Conservation (phyloP, 2,888 invertebrate genomes). For the Opisthograptis luteolata region DNA sequence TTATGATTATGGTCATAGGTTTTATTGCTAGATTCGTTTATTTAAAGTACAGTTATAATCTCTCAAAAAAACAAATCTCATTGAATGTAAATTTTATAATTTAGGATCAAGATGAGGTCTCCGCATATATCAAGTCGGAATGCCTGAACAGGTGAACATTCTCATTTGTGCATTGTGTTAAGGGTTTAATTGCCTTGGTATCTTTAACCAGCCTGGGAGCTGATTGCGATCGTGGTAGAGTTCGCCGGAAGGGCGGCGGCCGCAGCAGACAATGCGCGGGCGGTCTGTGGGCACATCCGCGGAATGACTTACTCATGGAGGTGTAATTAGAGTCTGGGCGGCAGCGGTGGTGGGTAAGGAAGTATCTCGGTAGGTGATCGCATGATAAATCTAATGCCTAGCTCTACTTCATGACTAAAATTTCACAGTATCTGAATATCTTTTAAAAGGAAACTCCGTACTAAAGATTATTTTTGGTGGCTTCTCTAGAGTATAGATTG, state of each 20-base stretch:
- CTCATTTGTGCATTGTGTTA: conserved; percentile 30
- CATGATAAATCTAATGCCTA: conserved; percentile 70
- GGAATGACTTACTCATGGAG: conserved; percentile 61
- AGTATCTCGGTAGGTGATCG: conserved; percentile 70
- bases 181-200: conserved; percentile 38
- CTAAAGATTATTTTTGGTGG: no score
- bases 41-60: conserved; percentile 12
- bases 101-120: conserved; percentile 8
- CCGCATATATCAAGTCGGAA: background rate
- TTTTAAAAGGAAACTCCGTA: no score
- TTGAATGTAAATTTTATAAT: conserved; percentile 3
- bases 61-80: conserved; percentile 3
- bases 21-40: conserved; percentile 13
- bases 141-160: conserved; percentile 3
- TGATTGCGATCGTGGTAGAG: conserved; percentile 61
- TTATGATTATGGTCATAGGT: conserved; percentile 12
- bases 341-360: conserved; percentile 47
- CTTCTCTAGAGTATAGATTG: no score
- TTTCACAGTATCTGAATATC: background rate
- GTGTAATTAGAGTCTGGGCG: conserved; percentile 73
- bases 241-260: conserved; percentile 62
- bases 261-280: conserved; percentile 63
- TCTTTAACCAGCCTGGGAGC: conserved; percentile 45
- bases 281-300: conserved; percentile 57
- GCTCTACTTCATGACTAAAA: conserved; percentile 20